Evolutionary conservation across 2,113 vertebrate genomes (phyloP).

Genomic region (Urocynchramus pylzowi): DNA sequence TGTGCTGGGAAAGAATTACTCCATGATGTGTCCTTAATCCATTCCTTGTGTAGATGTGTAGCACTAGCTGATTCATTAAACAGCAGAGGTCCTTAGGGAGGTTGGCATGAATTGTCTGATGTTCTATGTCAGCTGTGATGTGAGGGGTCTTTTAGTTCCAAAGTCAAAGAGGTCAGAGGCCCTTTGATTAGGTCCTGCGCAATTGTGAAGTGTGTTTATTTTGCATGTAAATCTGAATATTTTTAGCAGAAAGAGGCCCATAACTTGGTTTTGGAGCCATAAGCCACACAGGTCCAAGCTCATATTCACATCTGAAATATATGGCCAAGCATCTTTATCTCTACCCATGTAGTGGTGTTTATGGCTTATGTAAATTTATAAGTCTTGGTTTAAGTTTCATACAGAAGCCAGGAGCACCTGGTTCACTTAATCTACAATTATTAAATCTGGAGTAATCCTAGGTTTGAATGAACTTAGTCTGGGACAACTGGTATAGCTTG

Average conservation of each 20-base stretch:
- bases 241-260: not conserved
- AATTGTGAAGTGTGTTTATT: not conserved
- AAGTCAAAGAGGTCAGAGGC: not conserved
- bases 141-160: not conserved
- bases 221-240: not conserved
- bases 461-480: not conserved
- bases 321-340: not conserved
- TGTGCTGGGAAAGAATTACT: not conserved
- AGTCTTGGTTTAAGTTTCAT: not conserved
- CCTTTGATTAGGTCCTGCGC: not conserved
- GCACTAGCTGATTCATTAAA: not conserved
- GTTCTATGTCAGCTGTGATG: not conserved
- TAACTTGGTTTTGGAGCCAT: not conserved
- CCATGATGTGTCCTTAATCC: not conserved
- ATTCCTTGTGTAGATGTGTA: constrained; percentile 8
- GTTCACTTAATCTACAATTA: not conserved
- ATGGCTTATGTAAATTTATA: not conserved
- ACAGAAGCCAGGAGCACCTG: not conserved
- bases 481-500: not conserved
- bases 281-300: not conserved
- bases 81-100: not conserved
- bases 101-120: not conserved
- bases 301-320: not conserved
- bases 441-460: not conserved
- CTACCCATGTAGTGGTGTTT: not conserved